phyloP scores from a whole-genome alignment of 2,113 vertebrate genomes.

The Phoenicopterus ruber region DNA sequence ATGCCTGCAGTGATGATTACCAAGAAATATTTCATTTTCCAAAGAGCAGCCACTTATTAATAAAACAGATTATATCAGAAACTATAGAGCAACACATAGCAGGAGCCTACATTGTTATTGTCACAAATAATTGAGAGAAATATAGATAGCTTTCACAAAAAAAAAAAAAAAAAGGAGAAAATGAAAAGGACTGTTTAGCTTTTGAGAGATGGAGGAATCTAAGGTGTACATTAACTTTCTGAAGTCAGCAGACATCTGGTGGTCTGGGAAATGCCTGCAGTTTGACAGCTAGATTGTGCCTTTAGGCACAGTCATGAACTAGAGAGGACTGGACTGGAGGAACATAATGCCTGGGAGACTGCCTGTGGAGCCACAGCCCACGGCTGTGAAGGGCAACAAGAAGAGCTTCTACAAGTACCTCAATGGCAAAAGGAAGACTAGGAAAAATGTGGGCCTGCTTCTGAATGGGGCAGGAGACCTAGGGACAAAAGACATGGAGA shows the following conservation, averaged over 20 bases:
- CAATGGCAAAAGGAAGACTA: neutral
- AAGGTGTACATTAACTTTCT: conserved; percentile 9
- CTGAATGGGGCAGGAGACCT: neutral
- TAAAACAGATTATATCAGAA: conserved; percentile 14
- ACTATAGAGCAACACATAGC: neutral
- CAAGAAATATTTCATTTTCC: conserved; percentile 38
- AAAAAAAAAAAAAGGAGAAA: neutral
- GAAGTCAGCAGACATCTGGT: conserved; percentile 20
- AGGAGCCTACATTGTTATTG: neutral
- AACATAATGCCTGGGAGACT: neutral
- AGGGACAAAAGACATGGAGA: neutral
- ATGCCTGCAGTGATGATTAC: conserved; percentile 46
- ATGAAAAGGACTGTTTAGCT: neutral
- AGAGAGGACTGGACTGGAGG: neutral
- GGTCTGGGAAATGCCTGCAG: conserved; percentile 39
- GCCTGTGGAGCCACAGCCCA: neutral
- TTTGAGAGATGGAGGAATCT: neutral
- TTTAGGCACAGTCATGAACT: conserved; percentile 52
- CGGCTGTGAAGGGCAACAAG: neutral
- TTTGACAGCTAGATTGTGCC: conserved; percentile 52
- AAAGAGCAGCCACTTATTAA: conserved; percentile 20
- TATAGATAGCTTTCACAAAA: neutral
- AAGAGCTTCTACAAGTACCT: neutral
- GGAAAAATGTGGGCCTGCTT: neutral
- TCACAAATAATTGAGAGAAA: conserved; percentile 13